Base-by-base conservation (phyloP, 1,140 invertebrate genomes). In the Macrosteles quadrilineatus region DNA sequence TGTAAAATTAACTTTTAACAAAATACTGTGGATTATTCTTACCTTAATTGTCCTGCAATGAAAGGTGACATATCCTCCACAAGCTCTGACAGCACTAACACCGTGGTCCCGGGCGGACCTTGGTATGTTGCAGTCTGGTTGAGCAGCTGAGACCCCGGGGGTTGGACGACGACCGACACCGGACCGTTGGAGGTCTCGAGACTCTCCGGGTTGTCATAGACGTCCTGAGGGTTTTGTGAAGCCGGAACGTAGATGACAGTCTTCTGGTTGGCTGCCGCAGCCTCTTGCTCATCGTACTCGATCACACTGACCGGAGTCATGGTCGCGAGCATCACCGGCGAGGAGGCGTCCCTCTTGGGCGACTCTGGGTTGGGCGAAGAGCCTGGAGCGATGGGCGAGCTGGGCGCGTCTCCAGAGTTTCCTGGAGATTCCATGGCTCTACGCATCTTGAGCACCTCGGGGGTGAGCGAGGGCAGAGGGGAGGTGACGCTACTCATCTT, bases 21-120 rank as follows among this genome's bases (percentile, higher is more conserved):
- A n/a, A n/a, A n/a, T n/a, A n/a, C n/a, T n/a, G n/a, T n/a, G n/a
- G n/a, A n/a, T n/a, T n/a, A n/a, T n/a, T n/a, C n/a, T n/a, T 72
- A 76, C 75, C 75, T 76, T 70, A 76, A 36, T 36, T 36, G 32
- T 36, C 32, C 32, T 4, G 32, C 73, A 32, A 76, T 67, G n/a
- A 76, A 66, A 31, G 72, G 74, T 12, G 74, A 73, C 76, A 77
- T 77, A 25, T 77, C 76, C 27, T 77, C 76, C 11, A 76, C 75
- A 12, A 77, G 73, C 65, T 77, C 76, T 12, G 75, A 76, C n/a
- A 77, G 68, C 19, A 77, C 75, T 6, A 77, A 69, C 29, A 77
- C 75, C 0, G 76, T 76, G 11, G 74, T 75, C 1, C 69, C 74
- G 3, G 76, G 73, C 11, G 72, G 64, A 45, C 72, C 71, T n/a